A percentile compares a stretch with the other conserved stretches of the same genome.
Conservation (phyloP, 2,797 vertebrate species). For the Sebastes alutus region DNA sequence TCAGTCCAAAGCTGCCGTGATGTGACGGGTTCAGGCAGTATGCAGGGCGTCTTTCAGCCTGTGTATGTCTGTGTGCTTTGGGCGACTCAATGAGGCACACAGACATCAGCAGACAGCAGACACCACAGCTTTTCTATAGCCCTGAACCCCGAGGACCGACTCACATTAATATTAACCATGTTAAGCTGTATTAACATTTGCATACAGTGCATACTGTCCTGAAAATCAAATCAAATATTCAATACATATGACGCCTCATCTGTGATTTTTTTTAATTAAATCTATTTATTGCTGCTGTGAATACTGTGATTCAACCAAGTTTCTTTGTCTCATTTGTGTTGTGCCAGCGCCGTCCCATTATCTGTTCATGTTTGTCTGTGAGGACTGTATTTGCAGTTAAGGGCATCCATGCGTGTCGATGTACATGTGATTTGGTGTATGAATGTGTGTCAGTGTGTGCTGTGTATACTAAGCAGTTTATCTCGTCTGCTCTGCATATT, state of each 20-base stretch:
- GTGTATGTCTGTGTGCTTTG: conserved; percentile 28
- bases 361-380: conserved; percentile 20
- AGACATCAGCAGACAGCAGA: conserved; percentile 39
- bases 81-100: conserved; percentile 45
- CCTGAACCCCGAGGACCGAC: conserved; percentile 34
- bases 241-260: not conserved
- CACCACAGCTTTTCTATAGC: conserved; percentile 7
- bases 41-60: conserved; percentile 14
- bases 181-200: conserved; percentile 41
- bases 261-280: not conserved
- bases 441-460: conserved; percentile 65
- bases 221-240: conserved; percentile 23
- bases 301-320: not conserved
- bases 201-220: conserved; percentile 14
- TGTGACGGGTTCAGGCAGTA: conserved; percentile 35
- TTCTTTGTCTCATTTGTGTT: conserved; percentile 2
- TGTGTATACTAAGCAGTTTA: conserved; percentile 64
- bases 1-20: conserved; percentile 28
- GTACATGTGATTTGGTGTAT: conserved; percentile 52
- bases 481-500: conserved; percentile 39
- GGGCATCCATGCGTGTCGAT: conserved; percentile 28
- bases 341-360: not conserved
- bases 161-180: conserved; percentile 57
- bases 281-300: not conserved
- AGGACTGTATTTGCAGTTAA: conserved; percentile 23